Percentiles rank a stretch among this genome's conserved stretches.
phyloP scores from a whole-genome alignment of 2,888 invertebrate genomes.

The Lampropteryx suffumata region DNA sequence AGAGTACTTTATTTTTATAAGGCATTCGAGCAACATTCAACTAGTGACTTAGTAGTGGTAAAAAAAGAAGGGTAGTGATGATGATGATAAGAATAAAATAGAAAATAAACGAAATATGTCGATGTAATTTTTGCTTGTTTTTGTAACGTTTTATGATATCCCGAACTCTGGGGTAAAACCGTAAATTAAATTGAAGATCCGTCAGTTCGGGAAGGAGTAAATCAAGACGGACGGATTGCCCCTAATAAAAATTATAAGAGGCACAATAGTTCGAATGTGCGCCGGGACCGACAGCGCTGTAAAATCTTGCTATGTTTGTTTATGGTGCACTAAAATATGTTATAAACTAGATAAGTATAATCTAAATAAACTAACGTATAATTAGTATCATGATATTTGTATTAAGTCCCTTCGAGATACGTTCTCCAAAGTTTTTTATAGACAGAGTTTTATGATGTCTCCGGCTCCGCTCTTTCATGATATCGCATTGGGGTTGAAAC shows the following conservation, averaged over 20 bases:
- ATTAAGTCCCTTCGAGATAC: constrained; percentile 51
- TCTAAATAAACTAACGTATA: constrained; percentile 79
- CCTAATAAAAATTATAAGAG: constrained; percentile 83
- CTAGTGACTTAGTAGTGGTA: too few relatives aligned
- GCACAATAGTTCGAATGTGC: constrained; percentile 80
- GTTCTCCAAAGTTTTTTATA: constrained; percentile 48
- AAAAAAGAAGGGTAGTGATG: too few relatives aligned
- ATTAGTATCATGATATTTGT: constrained; percentile 74
- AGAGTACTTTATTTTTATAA: too few relatives aligned
- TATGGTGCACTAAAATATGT: constrained; percentile 82
- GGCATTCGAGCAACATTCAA: too few relatives aligned
- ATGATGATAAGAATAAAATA: constrained; percentile 32
- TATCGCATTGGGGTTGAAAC: constrained; percentile 12
- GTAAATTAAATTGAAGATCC: constrained; percentile 82
- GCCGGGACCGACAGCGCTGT: constrained; percentile 76
- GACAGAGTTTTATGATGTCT: constrained; percentile 52
- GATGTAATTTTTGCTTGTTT: constrained; percentile 77
- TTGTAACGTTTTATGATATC: constrained; percentile 75
- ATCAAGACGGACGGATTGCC: constrained; percentile 82
- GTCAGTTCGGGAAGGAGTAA: constrained; percentile 82
- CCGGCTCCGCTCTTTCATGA: constrained; percentile 27
- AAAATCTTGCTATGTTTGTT: constrained; percentile 82
- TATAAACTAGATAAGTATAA: constrained; percentile 82
- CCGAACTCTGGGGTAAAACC: constrained; percentile 73
- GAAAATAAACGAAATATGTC: constrained; percentile 36